Base-by-base conservation (phyloP, 2,888 invertebrate genomes). In the Drosophila paracracens region DNA sequence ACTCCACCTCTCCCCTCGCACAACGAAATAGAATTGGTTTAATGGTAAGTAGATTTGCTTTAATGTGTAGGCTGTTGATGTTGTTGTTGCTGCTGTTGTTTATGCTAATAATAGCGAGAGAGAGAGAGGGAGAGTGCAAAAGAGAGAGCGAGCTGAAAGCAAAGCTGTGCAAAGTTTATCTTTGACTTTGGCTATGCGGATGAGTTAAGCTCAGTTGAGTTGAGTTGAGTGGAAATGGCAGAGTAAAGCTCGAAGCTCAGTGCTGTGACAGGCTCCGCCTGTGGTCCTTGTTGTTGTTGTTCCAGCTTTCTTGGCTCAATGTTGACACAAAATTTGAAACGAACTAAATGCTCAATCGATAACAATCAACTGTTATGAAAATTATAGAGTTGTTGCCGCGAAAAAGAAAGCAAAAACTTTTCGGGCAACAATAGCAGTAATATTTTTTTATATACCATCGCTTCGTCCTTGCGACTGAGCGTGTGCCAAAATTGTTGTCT, bases 21-120 rank as follows among this genome's bases (percentile, higher is more conserved):
- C n/a, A 40, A 2, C 38, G 31, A 68, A 74, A 82, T 68, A 66
- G 87, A 84, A 88, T 89, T 84, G 89, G 84, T 89, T 84, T 89
- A 80, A 86, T 81, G 79, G 70, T 84, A 84, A 84, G 84, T 89
- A 87, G 84, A 89, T 84, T 84, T 89, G 46, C 76, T 68, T 63
- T 75, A 81, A 84, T 78, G 81, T 83, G 73, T 52, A 50, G 60
- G 53, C 53, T 54, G 36, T 35, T 59, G 33, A 38, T 73, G 38
- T 33, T 70, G 51, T 59, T 67, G 61, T 59, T 66, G 57, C 60
- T 62, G 65, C 63, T 62, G 65, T 36, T 74, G 53, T 67, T 66
- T 72, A 71, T 68, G 78, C 62, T 65, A 70, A 81, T 69, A 70
- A 51, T 27, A 61, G 52, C 40, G n/a, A 29, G 8, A 21, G 33